These are phyloP conservation scores for Spodoptera litura DNA, from an alignment of 1,140 invertebrate genomes.

Conservation along the genomic window DNA sequence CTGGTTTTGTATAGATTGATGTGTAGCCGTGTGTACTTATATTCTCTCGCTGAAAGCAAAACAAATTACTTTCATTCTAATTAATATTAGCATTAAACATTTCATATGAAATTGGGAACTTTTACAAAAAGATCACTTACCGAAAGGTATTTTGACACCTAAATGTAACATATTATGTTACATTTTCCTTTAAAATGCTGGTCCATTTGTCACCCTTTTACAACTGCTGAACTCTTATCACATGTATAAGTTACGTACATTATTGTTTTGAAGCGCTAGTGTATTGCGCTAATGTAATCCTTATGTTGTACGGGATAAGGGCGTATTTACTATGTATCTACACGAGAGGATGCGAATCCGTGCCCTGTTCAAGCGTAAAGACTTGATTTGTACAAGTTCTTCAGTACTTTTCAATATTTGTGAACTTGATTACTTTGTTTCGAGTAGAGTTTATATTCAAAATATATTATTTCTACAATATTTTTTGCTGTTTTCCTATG, in stretches of 20 bases:
- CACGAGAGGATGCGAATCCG: constrained; percentile 28
- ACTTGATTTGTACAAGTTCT: background rate
- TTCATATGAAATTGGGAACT: no score
- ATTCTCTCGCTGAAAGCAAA: no score
- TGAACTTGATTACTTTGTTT: constrained; percentile 13
- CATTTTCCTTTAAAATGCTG: constrained; percentile 2
- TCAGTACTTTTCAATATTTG: constrained; percentile 7
- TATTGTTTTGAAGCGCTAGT: constrained; percentile 24
- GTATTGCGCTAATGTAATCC: constrained; percentile 27
- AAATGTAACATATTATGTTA: no score
- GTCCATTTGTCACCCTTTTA: background rate
- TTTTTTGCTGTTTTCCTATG: background rate
- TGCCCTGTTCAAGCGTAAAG: constrained; percentile 2
- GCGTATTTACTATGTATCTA: constrained; percentile 2
- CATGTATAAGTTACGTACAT: constrained; percentile 2
- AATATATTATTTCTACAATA: constrained; percentile 22
- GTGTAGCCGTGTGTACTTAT: no score
- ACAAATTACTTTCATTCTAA: no score
- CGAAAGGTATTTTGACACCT: no score
- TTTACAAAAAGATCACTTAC: no score
- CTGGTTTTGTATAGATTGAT: no score
- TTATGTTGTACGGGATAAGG: constrained; percentile 33
- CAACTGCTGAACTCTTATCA: constrained; percentile 27
- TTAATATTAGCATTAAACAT: no score
- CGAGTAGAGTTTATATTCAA: constrained; percentile 25